Evolutionary conservation across 2,113 vertebrate species (phyloP).

Genomic region (Zeus faber): DNA sequence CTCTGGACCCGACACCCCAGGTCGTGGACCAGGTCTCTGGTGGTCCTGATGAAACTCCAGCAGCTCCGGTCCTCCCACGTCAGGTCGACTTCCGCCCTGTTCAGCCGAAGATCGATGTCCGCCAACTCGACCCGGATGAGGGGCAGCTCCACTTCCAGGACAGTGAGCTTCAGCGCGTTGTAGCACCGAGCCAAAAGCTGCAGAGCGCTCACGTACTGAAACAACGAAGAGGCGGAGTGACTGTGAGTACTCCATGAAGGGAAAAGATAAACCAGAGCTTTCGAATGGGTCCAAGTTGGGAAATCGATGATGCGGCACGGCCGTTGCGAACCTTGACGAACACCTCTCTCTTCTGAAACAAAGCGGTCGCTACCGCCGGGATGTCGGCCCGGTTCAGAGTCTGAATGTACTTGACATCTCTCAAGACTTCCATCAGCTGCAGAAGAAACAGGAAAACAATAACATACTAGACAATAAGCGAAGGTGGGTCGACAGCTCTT

Average conservation of each 20-base stretch:
- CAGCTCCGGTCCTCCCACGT: conserved; percentile 72
- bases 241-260: neutral
- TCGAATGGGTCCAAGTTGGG: too few relatives aligned
- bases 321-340: conserved; percentile 75
- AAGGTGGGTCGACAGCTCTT: conserved; percentile 1
- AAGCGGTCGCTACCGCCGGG: conserved; percentile 69
- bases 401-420: conserved; percentile 82
- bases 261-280: too few relatives aligned
- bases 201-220: conserved; percentile 73
- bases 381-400: conserved; percentile 69
- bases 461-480: neutral
- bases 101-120: conserved; percentile 65
- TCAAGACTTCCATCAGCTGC: conserved; percentile 76
- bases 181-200: conserved; percentile 76
- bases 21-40: conserved; percentile 58
- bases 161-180: conserved; percentile 75
- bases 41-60: conserved; percentile 69
- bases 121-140: conserved; percentile 70
- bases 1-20: conserved; percentile 65
- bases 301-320: too few relatives aligned
- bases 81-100: conserved; percentile 55
- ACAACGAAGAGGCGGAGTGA: conserved; percentile 6
- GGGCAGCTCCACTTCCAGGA: conserved; percentile 76
- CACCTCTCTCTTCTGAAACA: conserved; percentile 74
- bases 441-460: conserved; percentile 23